Conservation (phyloP, 2,888 invertebrate genomes). For the Rotaria socialis region DNA sequence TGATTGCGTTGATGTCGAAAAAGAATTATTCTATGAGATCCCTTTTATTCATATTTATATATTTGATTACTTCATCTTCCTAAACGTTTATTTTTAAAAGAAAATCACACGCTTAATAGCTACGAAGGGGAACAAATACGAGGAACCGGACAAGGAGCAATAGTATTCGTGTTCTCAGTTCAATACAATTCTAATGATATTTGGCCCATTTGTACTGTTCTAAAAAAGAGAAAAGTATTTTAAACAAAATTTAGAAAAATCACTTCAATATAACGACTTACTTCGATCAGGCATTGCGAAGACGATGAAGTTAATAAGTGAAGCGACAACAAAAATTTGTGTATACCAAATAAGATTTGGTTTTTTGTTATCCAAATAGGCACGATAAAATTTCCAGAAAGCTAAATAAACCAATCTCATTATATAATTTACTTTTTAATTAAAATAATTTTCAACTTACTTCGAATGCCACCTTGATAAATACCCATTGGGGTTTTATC, state of each 20-base stretch:
- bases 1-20: too few species aligned
- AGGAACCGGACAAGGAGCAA: constrained; percentile 14
- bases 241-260: not conserved
- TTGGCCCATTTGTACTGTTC: constrained; percentile 30
- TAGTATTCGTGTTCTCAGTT: not conserved
- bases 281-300: constrained; percentile 17
- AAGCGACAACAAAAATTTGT: constrained; percentile 5
- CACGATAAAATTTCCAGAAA: constrained; percentile 26
- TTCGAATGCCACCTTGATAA: not conserved
- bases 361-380: constrained; percentile 9
- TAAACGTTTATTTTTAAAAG: constrained; percentile 14
- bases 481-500: not conserved
- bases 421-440: not conserved
- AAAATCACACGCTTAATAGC: constrained; percentile 7
- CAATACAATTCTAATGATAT: not conserved
- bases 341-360: constrained; percentile 31
- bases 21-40: too few species aligned
- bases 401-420: not conserved
- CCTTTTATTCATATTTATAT: not conserved
- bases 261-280: not conserved
- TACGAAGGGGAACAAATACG: not conserved
- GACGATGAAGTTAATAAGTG: not conserved
- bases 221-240: not conserved
- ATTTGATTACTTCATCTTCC: not conserved
- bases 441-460: not conserved